Evolutionary conservation across 2,888 invertebrate species (phyloP).

Genomic region (Agrotis clavis): DNA sequence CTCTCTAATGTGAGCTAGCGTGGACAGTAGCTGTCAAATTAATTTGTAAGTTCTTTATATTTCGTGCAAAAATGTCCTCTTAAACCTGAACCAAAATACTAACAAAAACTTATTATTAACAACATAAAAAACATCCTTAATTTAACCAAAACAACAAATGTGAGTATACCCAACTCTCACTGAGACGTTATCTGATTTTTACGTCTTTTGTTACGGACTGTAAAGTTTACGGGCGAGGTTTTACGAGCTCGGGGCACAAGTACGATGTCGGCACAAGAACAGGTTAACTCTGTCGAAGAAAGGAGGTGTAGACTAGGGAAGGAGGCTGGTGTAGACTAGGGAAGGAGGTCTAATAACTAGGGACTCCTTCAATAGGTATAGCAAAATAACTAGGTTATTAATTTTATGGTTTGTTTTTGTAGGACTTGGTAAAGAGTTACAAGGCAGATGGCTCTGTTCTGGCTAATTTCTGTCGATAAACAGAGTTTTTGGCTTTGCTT

Average conservation of each 20-base stretch:
- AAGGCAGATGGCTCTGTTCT: not conserved
- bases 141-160: slow-evolving; percentile 16
- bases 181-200: slow-evolving; percentile 59
- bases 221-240: slow-evolving; percentile 60
- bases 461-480: not conserved
- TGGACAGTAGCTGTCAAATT: not conserved
- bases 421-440: not conserved
- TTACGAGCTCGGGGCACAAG: slow-evolving; percentile 45
- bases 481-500: not conserved
- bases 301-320: not conserved
- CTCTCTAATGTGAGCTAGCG: not conserved
- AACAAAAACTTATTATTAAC: not conserved
- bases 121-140: not conserved
- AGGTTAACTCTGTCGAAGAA: slow-evolving; percentile 27
- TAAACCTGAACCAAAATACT: not conserved
- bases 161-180: slow-evolving; percentile 36
- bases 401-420: not conserved
- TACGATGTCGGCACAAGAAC: slow-evolving; percentile 45
- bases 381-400: no score
- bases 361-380: no score
- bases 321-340: not conserved
- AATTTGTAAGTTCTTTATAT: not conserved
- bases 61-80: not conserved
- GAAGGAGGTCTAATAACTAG: no score
- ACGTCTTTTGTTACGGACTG: slow-evolving; percentile 56